A percentile compares a stretch with the other conserved stretches of the same genome.
Evolutionary conservation across 2,888 invertebrate genomes (phyloP).

Genomic region (Hyposoter dolosus): DNA sequence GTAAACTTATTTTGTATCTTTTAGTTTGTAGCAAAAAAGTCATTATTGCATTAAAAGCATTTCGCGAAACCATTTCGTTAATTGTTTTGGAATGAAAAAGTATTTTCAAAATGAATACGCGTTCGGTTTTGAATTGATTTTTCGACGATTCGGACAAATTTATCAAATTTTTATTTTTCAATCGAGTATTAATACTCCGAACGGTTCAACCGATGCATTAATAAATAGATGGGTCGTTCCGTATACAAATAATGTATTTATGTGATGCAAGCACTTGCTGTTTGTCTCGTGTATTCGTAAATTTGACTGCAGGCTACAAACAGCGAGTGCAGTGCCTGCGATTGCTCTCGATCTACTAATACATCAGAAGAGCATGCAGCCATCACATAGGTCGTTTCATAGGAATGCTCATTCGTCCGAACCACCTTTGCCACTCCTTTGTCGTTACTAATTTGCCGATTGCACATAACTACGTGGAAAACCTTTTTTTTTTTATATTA

Average conservation of each 20-base stretch:
- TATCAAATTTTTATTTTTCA: too few species aligned
- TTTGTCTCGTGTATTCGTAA: conserved; percentile 1
- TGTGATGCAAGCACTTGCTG: conserved; percentile 32
- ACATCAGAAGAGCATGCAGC: conserved; percentile 7
- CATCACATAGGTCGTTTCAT: conserved; percentile 51
- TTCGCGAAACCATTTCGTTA: too few species aligned
- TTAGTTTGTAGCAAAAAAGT: too few species aligned
- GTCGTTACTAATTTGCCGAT: conserved; percentile 15
- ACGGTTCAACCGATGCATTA: neutral
- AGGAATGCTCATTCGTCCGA: conserved; percentile 59
- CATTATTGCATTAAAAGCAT: too few species aligned
- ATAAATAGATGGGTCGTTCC: neutral
- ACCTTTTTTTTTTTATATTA: neutral
- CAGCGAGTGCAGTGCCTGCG: neutral
- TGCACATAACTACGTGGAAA: conserved; percentile 7
- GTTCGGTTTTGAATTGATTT: too few species aligned
- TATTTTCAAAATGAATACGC: too few species aligned
- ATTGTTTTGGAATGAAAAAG: too few species aligned
- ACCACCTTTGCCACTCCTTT: conserved; percentile 33
- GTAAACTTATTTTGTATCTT: too few species aligned
- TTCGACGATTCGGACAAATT: too few species aligned
- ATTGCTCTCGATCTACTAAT: conserved; percentile 31
- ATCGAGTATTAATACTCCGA: too few species aligned
- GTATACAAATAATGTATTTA: neutral
- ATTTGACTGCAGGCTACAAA: neutral